These are phyloP conservation scores for Trichacis sp. DNA, from an alignment of 2,888 invertebrate species.

Conservation along the genomic window DNA sequence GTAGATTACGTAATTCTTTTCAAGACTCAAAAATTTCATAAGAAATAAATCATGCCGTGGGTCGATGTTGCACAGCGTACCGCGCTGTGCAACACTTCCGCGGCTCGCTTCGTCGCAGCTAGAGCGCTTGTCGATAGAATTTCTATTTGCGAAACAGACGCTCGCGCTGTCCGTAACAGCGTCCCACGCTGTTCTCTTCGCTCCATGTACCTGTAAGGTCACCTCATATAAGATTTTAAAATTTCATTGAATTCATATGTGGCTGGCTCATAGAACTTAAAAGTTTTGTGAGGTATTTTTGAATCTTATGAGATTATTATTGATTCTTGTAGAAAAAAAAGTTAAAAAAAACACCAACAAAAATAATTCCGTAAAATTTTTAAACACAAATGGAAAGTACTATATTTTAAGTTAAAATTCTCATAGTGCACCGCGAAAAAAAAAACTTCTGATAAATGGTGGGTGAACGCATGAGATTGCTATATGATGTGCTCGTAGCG, in stretches of 20 bases:
- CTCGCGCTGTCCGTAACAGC: too few relatives aligned
- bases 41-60: constrained; percentile 32
- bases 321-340: not conserved
- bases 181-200: too few relatives aligned
- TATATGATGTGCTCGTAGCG: too few relatives aligned
- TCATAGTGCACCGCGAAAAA: too few relatives aligned
- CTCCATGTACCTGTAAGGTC: constrained; percentile 6
- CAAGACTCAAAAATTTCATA: not conserved
- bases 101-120: too few relatives aligned
- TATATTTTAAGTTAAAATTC: not conserved
- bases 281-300: not conserved
- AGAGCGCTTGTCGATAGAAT: too few relatives aligned
- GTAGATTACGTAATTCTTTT: too few relatives aligned
- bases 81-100: too few relatives aligned
- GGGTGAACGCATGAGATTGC: not conserved
- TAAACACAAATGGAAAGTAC: not conserved
- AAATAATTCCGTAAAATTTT: not conserved
- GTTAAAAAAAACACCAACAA: not conserved
- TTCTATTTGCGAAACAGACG: too few relatives aligned
- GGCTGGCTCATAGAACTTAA: not conserved
- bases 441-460: not conserved
- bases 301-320: not conserved
- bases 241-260: not conserved
- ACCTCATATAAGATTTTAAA: not conserved
- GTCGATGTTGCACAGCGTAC: too few relatives aligned